Evolutionary conservation across 2,888 invertebrate genomes (phyloP), one percentile per base, ranked within the genome.

Genomic region (Apamea monoglypha): DNA sequence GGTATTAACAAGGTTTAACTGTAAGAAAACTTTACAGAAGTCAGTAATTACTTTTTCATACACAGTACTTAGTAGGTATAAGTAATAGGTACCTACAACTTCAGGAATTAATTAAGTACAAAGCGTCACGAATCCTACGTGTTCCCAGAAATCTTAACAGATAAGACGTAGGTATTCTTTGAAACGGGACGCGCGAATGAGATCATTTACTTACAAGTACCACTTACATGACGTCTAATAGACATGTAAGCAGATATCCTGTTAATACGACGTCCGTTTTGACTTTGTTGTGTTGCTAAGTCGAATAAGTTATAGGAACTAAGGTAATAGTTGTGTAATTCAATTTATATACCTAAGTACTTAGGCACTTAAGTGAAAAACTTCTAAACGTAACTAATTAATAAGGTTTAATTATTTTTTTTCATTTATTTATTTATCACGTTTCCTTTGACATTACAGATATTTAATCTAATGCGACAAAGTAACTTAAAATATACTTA

Each of bases 121-220:
- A 67, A 66, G 29, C 56, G 69, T 73, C 76, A 74, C 70, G 74
- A 67, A 68, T 67, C 50, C 75, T 80, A 81, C 85, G 85, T 81
- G 82, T 82, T 83, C 84, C 64, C 12, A 47, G 71, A 67, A 83
- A 81, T 74, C 78, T 72, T 44, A 78, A 77, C 73, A 75, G 86
- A 85, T 86, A 85, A 78, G 82, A 83, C 74, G 29, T 29, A 25
- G 10, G 80, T 81, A 76, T 82, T 81, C 82, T 76, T 66, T 66
- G 83, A 70, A 63, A 89, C 85, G 80, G 81, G 83, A 81, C 68
- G 61, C 76, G 79, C 25, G 76, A 79, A 80, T 74, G 72, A 81
- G 80, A 86, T 83, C 84, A 76, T 89, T 87, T 86, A 84, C 81
- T 87, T 72, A 82, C 76, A 81, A 84, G 77, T 78, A 77, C 66